Evolutionary conservation across 2,113 vertebrate species (phyloP).

Genomic region (Phaethornis superciliosus): DNA sequence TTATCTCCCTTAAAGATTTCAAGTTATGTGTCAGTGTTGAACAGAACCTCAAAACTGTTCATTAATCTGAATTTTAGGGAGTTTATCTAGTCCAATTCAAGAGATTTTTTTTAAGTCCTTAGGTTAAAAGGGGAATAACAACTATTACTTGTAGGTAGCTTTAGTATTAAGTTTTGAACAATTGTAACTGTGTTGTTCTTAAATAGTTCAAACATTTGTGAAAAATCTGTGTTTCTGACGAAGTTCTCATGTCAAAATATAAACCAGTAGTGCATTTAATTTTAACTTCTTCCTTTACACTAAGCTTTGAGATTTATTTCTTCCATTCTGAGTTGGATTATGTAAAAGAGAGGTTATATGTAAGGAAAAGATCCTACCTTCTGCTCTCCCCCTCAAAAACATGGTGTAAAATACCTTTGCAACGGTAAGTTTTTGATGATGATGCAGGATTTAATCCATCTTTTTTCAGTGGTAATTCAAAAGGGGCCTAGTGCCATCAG

Average conservation of each 20-base stretch:
- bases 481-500: not conserved
- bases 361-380: not conserved
- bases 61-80: not conserved
- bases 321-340: not conserved
- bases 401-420: not conserved
- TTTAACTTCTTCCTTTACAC: not conserved
- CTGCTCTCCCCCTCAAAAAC: not conserved
- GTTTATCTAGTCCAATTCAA: not conserved
- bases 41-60: not conserved
- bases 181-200: not conserved
- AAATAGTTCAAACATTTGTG: not conserved
- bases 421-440: not conserved
- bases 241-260: not conserved
- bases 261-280: not conserved
- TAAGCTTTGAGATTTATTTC: not conserved
- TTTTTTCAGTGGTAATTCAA: not conserved
- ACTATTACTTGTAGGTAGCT: not conserved
- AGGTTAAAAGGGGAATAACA: not conserved
- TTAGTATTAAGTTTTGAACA: not conserved
- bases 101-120: not conserved
- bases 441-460: not conserved
- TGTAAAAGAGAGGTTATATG: not conserved
- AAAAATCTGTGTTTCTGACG: not conserved
- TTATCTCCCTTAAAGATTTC: not conserved
- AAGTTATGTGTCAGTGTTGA: not conserved